Base-by-base conservation (phyloP, 2,797 vertebrate genomes). In the Urophycis tenuis region DNA sequence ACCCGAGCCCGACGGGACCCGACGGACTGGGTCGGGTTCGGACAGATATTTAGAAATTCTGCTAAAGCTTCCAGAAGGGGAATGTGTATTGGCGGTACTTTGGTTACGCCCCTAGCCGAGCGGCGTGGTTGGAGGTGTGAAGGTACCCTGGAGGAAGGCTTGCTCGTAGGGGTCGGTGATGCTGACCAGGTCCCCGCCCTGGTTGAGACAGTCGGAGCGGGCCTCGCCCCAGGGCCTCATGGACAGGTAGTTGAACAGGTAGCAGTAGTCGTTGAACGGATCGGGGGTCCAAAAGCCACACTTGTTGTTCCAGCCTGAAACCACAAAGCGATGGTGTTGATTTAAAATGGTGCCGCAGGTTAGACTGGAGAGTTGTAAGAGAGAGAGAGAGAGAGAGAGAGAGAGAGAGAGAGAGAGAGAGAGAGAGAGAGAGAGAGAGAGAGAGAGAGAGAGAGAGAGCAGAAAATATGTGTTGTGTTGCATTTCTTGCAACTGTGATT, bases 251-350 rank as follows among this genome's bases (percentile, higher is more conserved):
- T 88, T 91, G 5, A 94, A 91, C 77, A 91, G 89, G 89, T 95
- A 95, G 84, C 94, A 95, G 89, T 81, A 92, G 83, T 94, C 93
- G 5, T 92, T 94, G 4, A 92, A 93, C 0, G 92, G 92, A 75
- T 94, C 93, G 0, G 90, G 0, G 4, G 74, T 84, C 94, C 94
- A 95, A 0, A 85, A 85, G 1, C 94, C 93, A 22, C 94, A 94
- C 81, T 92, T 94, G 0, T 84, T 87, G 69, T 91, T 92, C 94
- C 94, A 94, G 7, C 92, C 94, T 94, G 84, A 53, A 32, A 77
- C 53, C 69, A 81, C 77, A 5, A 53, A 64, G n/a, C n/a, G 1
- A 4, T 64, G 53, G 53, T 25, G 4, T 64, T 64, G n/a, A 64
- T 29, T 41, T n/a, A 4, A n/a, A 53, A 22, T 22, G 49, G 49